A percentile compares a stretch with the other conserved stretches of the same genome.
These are phyloP conservation scores for Amblyjoppa fuscipennis DNA, from an alignment of 2,888 invertebrate genomes.

Conservation along the genomic window DNA sequence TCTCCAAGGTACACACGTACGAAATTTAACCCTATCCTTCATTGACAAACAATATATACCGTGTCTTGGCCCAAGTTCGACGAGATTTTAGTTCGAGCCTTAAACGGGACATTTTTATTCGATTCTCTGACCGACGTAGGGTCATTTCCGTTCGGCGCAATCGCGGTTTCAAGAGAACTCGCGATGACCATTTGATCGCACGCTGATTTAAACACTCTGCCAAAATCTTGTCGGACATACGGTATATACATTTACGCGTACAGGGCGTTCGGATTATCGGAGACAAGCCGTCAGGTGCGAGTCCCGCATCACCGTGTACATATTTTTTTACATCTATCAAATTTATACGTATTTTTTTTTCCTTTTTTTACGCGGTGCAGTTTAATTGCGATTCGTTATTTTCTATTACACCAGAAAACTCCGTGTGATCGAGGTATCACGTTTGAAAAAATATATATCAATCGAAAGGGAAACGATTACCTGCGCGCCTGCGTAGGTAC, in stretches of 20 bases:
- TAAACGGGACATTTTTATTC: neutral
- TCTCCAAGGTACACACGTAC: constrained; percentile 79
- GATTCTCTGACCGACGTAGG: neutral
- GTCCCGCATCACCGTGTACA: constrained; percentile 41
- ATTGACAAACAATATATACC: constrained; percentile 74
- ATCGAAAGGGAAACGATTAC: constrained; percentile 76
- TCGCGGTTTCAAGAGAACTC: neutral
- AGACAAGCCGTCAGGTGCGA: neutral
- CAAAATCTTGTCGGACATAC: constrained; percentile 50
- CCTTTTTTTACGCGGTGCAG: constrained; percentile 45
- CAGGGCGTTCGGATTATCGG: constrained; percentile 38
- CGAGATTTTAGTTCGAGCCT: constrained; percentile 43
- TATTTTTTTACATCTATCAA: constrained; percentile 66
- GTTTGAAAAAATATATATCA: constrained; percentile 83
- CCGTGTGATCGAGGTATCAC: constrained; percentile 75
- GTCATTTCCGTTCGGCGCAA: neutral
- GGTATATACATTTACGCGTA: constrained; percentile 36
- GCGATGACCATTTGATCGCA: neutral
- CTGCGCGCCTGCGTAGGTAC: constrained; percentile 73
- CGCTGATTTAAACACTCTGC: constrained; percentile 14
- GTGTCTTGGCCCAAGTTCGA: constrained; percentile 47
- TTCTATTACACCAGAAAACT: constrained; percentile 47
- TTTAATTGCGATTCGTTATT: constrained; percentile 41
- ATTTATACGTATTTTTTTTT: constrained; percentile 60
- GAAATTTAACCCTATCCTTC: constrained; percentile 77